These are phyloP conservation scores for Dryobota labecula DNA, from an alignment of 2,888 invertebrate species.

Conservation along the genomic window DNA sequence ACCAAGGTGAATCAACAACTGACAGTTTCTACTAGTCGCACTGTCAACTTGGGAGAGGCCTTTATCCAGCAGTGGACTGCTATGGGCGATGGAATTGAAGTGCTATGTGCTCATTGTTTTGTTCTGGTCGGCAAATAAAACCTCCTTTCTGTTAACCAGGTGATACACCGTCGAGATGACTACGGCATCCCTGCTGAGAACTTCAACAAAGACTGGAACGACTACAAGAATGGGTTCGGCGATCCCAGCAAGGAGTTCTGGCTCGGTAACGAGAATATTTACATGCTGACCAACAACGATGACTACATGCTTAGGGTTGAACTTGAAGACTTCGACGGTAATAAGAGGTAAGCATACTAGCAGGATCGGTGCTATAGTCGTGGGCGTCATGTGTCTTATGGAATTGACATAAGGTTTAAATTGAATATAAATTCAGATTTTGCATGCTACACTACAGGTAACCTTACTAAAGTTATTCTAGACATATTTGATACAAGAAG, in stretches of 20 bases:
- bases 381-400: neutral
- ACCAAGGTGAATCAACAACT: neutral
- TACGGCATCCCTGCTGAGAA: constrained; percentile 96
- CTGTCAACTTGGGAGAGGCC: neutral
- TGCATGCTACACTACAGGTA: neutral
- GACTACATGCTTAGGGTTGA: constrained; percentile 97
- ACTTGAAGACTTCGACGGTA: constrained; percentile 97
- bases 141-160: constrained; percentile 87
- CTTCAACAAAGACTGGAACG: constrained; percentile 97
- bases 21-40: neutral
- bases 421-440: too few relatives aligned
- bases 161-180: constrained; percentile 97
- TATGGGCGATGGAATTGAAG: neutral
- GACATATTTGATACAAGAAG: neutral
- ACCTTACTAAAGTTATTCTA: neutral
- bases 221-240: constrained; percentile 98
- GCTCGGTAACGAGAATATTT: constrained; percentile 98
- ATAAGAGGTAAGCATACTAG: constrained; percentile 92
- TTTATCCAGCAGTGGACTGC: neutral
- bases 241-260: constrained; percentile 97
- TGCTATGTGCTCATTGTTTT: neutral
- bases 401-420: neutral
- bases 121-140: neutral
- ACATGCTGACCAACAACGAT: constrained; percentile 97
- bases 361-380: neutral